Conservation (phyloP, 2,888 invertebrate genomes). For the Metellina segmentata region DNA sequence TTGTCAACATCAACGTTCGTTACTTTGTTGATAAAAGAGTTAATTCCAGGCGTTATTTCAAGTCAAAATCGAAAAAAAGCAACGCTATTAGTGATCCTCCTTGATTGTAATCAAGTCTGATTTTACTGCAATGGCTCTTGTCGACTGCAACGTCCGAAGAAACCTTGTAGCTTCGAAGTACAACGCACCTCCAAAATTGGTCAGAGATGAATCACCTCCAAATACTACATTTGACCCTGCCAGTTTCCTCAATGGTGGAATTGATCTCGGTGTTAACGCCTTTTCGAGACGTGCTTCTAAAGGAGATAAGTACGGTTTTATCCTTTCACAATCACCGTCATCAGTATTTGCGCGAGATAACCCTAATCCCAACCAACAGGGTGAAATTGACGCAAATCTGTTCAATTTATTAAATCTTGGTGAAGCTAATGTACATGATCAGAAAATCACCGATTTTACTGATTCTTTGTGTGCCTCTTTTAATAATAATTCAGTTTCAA, state of each 20-base stretch:
- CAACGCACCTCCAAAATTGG: constrained; percentile 21
- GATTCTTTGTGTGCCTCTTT: neutral
- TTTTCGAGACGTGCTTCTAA: neutral
- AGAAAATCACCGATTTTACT: neutral
- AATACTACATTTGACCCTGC: neutral
- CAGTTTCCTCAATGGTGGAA: neutral
- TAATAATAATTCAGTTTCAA: neutral
- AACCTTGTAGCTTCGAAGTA: neutral
- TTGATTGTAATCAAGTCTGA: neutral
- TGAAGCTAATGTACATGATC: neutral
- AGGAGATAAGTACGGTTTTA: constrained; percentile 22
- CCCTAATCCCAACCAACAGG: neutral
- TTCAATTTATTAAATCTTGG: neutral
- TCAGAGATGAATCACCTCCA: constrained; percentile 17
- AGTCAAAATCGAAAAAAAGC: constrained; percentile 20
- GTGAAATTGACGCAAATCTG: constrained; percentile 1
- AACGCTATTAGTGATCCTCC: constrained; percentile 36
- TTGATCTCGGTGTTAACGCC: neutral
- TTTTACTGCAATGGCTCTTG: neutral
- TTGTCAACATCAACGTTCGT: constrained; percentile 38
- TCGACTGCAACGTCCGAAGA: neutral
- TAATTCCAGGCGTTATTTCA: neutral
- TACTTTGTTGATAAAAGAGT: constrained; percentile 8
- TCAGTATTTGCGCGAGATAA: neutral
- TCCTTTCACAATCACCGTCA: constrained; percentile 12